Percentiles rank a stretch among this genome's conserved stretches.
Evolutionary conservation across 2,888 invertebrate genomes (phyloP).

Genomic region (Leptinotarsa peninsularis): DNA sequence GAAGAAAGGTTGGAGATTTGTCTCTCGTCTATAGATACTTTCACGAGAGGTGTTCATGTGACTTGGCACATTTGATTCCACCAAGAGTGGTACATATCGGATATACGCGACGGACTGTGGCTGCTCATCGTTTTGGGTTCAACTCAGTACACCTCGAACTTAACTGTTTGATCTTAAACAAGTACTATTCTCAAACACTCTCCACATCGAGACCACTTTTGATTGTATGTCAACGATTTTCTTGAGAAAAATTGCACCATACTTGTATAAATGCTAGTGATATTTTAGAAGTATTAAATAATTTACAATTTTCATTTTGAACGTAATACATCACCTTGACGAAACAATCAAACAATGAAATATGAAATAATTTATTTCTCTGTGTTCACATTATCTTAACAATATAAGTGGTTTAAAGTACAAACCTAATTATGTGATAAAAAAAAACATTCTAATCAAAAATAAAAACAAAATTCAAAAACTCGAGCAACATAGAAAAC

Average conservation of each 20-base stretch:
- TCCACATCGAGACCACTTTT: not conserved
- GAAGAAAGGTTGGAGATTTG: too few relatives aligned
- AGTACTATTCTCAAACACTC: not conserved
- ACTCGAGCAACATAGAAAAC: not conserved
- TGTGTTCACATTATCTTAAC: not conserved
- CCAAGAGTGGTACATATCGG: too few relatives aligned
- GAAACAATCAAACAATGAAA: not conserved
- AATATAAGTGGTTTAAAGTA: conserved; percentile 5
- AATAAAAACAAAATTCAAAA: conserved; percentile 9
- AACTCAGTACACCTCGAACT: too few relatives aligned
- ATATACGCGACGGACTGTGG: too few relatives aligned
- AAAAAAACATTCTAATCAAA: not conserved
- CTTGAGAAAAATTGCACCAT: too few relatives aligned
- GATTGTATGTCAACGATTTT: not conserved
- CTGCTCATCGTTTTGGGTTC: too few relatives aligned
- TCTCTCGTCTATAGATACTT: too few relatives aligned
- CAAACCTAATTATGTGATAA: not conserved
- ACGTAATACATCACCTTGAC: too few relatives aligned
- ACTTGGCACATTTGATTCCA: too few relatives aligned
- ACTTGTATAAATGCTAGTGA: too few relatives aligned
- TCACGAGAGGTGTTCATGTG: too few relatives aligned
- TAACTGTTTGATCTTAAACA: too few relatives aligned
- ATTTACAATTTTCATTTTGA: not conserved
- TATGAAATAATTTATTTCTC: conserved; percentile 15
- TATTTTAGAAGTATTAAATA: not conserved